Percentiles rank a stretch among this genome's conserved stretches.
phyloP scores from a whole-genome alignment of 2,888 invertebrate species.

The Leucozona laternaria region DNA sequence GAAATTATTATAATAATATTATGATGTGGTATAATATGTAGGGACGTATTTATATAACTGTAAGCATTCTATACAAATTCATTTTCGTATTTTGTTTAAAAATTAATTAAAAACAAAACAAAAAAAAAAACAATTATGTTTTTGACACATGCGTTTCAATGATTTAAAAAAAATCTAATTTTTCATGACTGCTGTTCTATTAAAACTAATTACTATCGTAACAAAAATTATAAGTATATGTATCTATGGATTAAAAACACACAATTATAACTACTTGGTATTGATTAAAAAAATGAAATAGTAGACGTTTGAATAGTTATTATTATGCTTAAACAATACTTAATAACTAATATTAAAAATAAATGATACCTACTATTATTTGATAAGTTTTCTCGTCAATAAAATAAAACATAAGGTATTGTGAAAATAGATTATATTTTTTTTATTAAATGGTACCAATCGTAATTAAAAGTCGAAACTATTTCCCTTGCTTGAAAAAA shows the following conservation, averaged over 20 bases:
- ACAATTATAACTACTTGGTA: slow-evolving; percentile 41
- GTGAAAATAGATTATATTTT: slow-evolving; percentile 35
- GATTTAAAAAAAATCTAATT: slow-evolving; percentile 10
- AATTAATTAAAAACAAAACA: neutral
- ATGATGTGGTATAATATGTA: slow-evolving; percentile 20
- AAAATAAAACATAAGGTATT: slow-evolving; percentile 66
- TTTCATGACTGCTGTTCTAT: slow-evolving; percentile 61
- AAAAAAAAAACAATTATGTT: slow-evolving; percentile 27
- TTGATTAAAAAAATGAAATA: slow-evolving; percentile 42
- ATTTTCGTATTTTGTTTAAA: slow-evolving; percentile 36
- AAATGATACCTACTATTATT: slow-evolving; percentile 69
- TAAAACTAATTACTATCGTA: slow-evolving; percentile 26
- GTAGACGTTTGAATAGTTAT: slow-evolving; percentile 58
- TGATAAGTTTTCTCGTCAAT: slow-evolving; percentile 72
- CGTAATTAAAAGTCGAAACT: too few relatives aligned
- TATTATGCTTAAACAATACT: slow-evolving; percentile 52
- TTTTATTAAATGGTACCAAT: neutral
- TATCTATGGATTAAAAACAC: slow-evolving; percentile 40
- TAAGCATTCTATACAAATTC: slow-evolving; percentile 50
- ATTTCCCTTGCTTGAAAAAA: too few relatives aligned
- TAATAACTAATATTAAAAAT: slow-evolving; percentile 40
- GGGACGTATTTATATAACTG: slow-evolving; percentile 11
- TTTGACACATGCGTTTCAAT: slow-evolving; percentile 45
- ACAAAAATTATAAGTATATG: slow-evolving; percentile 16
- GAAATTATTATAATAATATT: slow-evolving; percentile 41